Base-by-base conservation (phyloP, 1,140 invertebrate species). In the Meloidogyne exigua region DNA sequence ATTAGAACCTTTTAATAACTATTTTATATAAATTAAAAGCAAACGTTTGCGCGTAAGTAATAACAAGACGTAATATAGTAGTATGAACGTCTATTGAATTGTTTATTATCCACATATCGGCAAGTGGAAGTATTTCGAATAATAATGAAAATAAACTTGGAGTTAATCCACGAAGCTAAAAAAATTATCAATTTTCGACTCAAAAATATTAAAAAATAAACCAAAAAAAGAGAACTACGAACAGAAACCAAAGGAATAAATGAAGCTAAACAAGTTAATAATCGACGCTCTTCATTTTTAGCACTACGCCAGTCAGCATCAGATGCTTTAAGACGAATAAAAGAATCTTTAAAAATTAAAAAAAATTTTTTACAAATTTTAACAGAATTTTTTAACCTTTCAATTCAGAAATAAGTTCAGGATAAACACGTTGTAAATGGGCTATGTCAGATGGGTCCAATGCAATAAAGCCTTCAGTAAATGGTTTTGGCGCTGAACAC, bases 141-240 rank as follows among this genome's bases (percentile, higher is more conserved):
- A 79, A 69, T 12, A 79, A 57, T 15, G 77, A 57, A 44, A 79
- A 79, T 42, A 79, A 67, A 63, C 77, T 79, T 18, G 77, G 77
- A 44, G 63, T 49, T 32, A 79, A 75, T 18, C 77, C 77, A 32
- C 68, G 66, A 10, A 78, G 23, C 77, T 78, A n/a, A 67, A 78
- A 21, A 3, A 11, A 78, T 13, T 21, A 28, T 0, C 36, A n/a
- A 18, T 71, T 28, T 12, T 25, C 9, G n/a, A n/a, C n/a, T n/a
- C n/a, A n/a, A n/a, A 77, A 77, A 78, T 4, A 18, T 26, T 18
- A 25, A 13, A 3, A 39, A n/a, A 18, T n/a, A 32, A 76, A 79
- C 77, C 78, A 79, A 49, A 25, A 79, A 42, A 66, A 80, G 80
- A 3, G 77, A 79, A 32, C 42, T 79, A 28, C 68, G 81, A 18